Evolutionary conservation across 2,113 vertebrate genomes (phyloP).

Genomic region (Ciconia boyciana): DNA sequence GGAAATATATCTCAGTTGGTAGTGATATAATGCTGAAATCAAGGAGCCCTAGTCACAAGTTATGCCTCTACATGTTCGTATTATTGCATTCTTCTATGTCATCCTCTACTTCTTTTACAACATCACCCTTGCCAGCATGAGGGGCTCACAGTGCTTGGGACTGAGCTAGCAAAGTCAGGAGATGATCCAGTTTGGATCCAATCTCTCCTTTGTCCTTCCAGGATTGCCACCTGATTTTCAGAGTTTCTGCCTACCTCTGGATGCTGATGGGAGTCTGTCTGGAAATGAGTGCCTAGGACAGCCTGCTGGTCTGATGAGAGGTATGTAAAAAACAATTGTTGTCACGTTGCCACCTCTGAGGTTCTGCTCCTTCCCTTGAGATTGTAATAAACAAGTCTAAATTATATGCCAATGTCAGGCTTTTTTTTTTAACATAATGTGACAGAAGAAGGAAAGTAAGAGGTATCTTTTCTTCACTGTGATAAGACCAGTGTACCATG

Average conservation of each 20-base stretch:
- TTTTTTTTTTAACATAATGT: conserved; percentile 14
- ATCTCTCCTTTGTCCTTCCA: background rate
- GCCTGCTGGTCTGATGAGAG: background rate
- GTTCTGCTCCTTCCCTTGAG: conserved; percentile 31
- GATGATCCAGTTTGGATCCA: background rate
- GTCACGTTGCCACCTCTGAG: background rate
- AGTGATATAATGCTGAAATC: background rate
- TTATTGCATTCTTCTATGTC: background rate
- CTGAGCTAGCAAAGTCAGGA: background rate
- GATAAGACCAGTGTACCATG: conserved; percentile 19
- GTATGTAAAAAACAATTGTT: conserved; percentile 6
- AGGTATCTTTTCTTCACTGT: conserved; percentile 41
- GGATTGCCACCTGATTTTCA: background rate
- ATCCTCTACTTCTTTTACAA: background rate
- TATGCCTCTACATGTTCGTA: background rate
- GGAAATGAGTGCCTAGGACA: background rate
- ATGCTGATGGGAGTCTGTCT: background rate
- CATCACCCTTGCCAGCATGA: background rate
- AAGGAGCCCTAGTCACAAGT: background rate
- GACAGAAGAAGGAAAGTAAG: conserved; percentile 9
- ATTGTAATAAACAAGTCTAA: conserved; percentile 55
- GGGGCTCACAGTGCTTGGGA: background rate
- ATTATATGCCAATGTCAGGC: conserved; percentile 50
- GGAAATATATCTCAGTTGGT: background rate
- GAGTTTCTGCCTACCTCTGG: background rate